Evolutionary conservation across 1,140 invertebrate species (phyloP), one percentile per base, ranked within the genome.

Genomic region (Grapholita molesta): DNA sequence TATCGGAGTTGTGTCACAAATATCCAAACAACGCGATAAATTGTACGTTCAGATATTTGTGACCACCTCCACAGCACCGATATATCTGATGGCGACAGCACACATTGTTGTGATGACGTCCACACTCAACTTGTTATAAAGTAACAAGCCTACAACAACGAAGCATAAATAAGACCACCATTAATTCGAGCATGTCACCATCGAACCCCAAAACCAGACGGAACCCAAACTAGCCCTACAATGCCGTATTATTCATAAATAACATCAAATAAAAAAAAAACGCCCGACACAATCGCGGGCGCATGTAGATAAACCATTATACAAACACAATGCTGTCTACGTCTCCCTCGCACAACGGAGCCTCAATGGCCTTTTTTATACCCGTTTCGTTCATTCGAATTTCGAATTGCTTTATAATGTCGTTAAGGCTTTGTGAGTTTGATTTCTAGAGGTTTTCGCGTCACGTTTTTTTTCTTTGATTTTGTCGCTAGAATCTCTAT

Each of bases 191-290:
- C 18, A 48, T 48, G 42, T 48, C 42, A 18, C 42, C 18, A 48
- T 48, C 9, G 55, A 61, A 25, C 66, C 68, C 48, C 71, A 65
- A 71, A 82, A 80, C 79, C 73, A 82, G 81, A 48, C 67, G 55
- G 76, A 75, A 77, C 83, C 80, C 78, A 73, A 84, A 76, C 73
- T 67, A 77, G 72, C 71, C 72, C 76, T 77, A 85, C 84, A 85
- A 84, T 84, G 75, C 80, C 83, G 82, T 83, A 85, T 88, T 84
- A 85, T 88, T 89, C 87, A 89, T 88, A 86, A 86, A 86, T 85
- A 80, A 83, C 82, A 80, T 78, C 75, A 74, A 78, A 83, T 80
- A 80, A 84, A 82, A 80, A 84, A 82, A 84, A 74, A 73, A 75
- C 75, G 70, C 67, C 69, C 68, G 74, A 77, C 76, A 84, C 86